phyloP scores from a whole-genome alignment of 2,113 vertebrate species.

The Ammodytes marinus region DNA sequence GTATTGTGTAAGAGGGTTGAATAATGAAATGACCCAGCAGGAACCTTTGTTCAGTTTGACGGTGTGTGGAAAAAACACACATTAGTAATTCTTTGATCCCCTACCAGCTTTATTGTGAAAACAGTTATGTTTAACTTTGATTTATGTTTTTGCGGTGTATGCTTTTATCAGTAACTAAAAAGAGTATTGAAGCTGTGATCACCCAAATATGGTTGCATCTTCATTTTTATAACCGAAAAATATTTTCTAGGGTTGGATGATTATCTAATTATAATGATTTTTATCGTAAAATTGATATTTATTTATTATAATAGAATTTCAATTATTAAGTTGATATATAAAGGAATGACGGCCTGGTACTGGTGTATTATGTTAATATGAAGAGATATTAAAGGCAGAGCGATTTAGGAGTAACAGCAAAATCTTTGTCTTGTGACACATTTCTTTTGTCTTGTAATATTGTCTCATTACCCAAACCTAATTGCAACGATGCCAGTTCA shows the following conservation, averaged over 20 bases:
- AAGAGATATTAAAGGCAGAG: not conserved
- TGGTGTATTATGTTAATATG: not conserved
- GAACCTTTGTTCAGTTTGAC: not conserved
- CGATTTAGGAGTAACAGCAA: not conserved
- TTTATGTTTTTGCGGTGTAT: not conserved
- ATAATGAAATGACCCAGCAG: conserved; percentile 25
- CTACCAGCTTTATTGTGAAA: not conserved
- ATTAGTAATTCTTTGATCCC: not conserved
- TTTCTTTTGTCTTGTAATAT: not conserved
- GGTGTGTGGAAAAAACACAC: not conserved
- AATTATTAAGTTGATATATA: not conserved
- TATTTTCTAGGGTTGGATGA: not conserved
- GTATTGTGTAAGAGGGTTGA: conserved; percentile 27
- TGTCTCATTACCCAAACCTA: not conserved
- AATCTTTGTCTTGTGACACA: not conserved
- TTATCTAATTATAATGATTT: not conserved
- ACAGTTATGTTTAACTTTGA: not conserved
- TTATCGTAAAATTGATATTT: not conserved
- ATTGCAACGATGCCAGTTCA: too few species aligned
- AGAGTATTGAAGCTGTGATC: not conserved
- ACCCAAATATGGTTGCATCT: not conserved
- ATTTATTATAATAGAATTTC: not conserved
- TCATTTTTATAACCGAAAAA: not conserved
- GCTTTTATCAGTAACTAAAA: not conserved
- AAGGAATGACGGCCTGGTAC: not conserved